These are phyloP conservation scores for Amblyornis subalaris DNA, from an alignment of 2,113 vertebrate genomes.

Conservation along the genomic window DNA sequence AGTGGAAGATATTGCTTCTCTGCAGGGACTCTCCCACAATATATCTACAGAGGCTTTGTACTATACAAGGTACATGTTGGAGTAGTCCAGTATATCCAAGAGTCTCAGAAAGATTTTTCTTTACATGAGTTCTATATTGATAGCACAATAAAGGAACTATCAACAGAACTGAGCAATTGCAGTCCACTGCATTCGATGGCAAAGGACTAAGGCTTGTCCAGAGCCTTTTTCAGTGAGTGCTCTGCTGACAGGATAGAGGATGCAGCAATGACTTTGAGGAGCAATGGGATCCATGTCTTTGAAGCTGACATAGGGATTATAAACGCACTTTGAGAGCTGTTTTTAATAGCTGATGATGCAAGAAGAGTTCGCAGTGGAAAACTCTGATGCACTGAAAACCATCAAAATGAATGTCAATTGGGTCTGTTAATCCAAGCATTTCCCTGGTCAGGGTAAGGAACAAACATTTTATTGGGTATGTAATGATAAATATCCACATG, in stretches of 20 bases:
- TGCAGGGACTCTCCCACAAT: conserved; percentile 42
- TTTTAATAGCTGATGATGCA: not conserved
- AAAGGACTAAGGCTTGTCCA: conserved; percentile 48
- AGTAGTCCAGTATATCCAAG: conserved; percentile 73
- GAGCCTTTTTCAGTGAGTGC: conserved; percentile 66
- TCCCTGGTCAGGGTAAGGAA: not conserved
- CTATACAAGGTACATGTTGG: conserved; percentile 55
- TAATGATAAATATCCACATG: not conserved
- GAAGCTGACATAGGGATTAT: conserved; percentile 64
- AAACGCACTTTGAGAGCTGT: conserved; percentile 54
- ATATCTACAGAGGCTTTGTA: conserved; percentile 73
- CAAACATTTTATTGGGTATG: not conserved
- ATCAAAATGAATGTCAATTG: conserved; percentile 48
- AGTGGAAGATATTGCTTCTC: conserved; percentile 55
- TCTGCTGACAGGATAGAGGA: conserved; percentile 60
- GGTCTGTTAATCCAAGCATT: conserved; percentile 53
- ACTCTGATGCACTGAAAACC: conserved; percentile 50
- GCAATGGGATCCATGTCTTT: conserved; percentile 57
- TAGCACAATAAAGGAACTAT: conserved; percentile 40
- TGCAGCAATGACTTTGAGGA: conserved; percentile 43
- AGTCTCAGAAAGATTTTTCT: conserved; percentile 67
- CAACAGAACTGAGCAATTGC: conserved; percentile 3
- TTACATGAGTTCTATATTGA: conserved; percentile 54
- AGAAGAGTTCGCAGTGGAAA: conserved; percentile 54
- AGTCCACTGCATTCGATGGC: conserved; percentile 56